Conservation (phyloP, 2,888 invertebrate genomes). For the Spilarctia lutea region DNA sequence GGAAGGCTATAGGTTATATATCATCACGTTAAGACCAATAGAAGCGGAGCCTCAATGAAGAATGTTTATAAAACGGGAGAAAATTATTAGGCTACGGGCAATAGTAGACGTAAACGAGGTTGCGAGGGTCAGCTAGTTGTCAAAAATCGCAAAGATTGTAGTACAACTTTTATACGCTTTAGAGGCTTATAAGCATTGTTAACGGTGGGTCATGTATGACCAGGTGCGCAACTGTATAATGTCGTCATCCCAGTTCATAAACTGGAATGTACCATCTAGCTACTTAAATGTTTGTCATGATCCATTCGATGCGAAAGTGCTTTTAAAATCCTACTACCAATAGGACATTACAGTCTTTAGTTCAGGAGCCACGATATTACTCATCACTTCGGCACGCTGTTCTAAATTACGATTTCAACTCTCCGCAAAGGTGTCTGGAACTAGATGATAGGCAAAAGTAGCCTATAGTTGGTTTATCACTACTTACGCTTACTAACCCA, state of each 20-base stretch:
- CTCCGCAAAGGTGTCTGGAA: background rate
- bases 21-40: too few relatives aligned
- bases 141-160: too few relatives aligned
- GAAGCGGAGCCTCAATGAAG: too few relatives aligned
- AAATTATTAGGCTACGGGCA: too few relatives aligned
- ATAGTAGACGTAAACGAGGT: too few relatives aligned
- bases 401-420: background rate
- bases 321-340: background rate
- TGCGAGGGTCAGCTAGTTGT: too few relatives aligned
- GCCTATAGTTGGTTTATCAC: background rate
- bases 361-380: background rate
- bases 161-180: background rate
- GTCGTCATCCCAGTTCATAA: background rate
- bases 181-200: background rate
- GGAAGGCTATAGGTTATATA: too few relatives aligned
- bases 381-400: background rate
- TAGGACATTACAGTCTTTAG: background rate
- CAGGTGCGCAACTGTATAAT: background rate
- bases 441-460: background rate
- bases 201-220: too few relatives aligned
- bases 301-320: background rate
- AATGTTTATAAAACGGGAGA: too few relatives aligned
- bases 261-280: background rate
- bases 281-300: too few relatives aligned
- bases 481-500: background rate